Percentiles rank a stretch among this genome's conserved stretches.
Conservation (phyloP, 1,140 invertebrate genomes). For the Harpegnathos saltator region DNA sequence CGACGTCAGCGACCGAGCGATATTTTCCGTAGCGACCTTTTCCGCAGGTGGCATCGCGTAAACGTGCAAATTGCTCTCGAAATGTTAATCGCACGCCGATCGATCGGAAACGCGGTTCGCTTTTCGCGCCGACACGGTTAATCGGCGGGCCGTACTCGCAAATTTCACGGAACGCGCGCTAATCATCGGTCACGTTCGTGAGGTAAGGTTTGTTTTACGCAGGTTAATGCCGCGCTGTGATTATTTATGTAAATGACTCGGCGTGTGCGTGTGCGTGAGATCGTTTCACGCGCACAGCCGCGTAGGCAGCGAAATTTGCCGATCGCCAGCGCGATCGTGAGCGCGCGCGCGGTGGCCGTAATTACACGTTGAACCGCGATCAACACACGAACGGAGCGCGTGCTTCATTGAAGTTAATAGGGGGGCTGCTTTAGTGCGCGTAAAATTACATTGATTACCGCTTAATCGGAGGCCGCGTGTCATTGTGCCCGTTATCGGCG, state of each 20-base stretch:
- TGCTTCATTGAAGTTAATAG: slow-evolving; percentile 14
- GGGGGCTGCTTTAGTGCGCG: background rate
- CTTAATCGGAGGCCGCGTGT: slow-evolving; percentile 45
- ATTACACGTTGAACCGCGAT: slow-evolving; percentile 48
- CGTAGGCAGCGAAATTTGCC: slow-evolving; percentile 31
- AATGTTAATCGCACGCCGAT: background rate
- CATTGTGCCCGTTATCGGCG: slow-evolving; percentile 58
- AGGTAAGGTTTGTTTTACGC: slow-evolving; percentile 18
- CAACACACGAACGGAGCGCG: slow-evolving; percentile 6
- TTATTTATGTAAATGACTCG: slow-evolving; percentile 57
- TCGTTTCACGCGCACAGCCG: slow-evolving; percentile 39
- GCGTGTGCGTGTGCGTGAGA: slow-evolving; percentile 5
- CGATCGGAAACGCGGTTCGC: background rate
- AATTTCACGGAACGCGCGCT: slow-evolving; percentile 42
- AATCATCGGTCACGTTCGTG: slow-evolving; percentile 55
- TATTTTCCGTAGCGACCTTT: too few relatives aligned
- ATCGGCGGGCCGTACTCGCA: slow-evolving; percentile 1
- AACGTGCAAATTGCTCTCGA: background rate
- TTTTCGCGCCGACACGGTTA: slow-evolving; percentile 22
- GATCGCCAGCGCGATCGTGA: background rate
- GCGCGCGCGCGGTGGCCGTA: slow-evolving; percentile 36
- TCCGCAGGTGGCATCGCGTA: background rate
- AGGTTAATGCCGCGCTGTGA: slow-evolving; percentile 35
- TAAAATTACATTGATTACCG: slow-evolving; percentile 49
- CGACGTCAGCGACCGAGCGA: too few relatives aligned